phyloP scores from a whole-genome alignment of 2,888 invertebrate species.

The Panopea generosa region DNA sequence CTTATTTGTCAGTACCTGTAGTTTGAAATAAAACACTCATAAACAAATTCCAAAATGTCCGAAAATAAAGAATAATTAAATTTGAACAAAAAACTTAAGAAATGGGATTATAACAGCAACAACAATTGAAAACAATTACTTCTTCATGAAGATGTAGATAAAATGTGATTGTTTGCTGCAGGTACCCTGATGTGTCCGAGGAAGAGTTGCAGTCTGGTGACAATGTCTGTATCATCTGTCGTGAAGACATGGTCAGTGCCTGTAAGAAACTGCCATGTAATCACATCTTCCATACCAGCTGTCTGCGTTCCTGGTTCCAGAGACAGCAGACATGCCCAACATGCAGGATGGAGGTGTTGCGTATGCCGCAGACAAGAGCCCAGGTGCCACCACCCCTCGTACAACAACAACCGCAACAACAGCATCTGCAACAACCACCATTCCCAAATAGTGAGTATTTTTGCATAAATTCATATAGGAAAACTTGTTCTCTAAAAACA shows the following conservation, averaged over 20 bases:
- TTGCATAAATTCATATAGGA: background rate
- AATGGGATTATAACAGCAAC: too few species aligned
- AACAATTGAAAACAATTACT: too few species aligned
- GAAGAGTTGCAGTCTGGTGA: conserved; percentile 95
- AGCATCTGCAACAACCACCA: conserved; percentile 56
- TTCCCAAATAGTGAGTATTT: conserved; percentile 67
- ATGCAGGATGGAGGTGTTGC: conserved; percentile 94
- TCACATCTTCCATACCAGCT: conserved; percentile 99
- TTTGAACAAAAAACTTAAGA: too few species aligned
- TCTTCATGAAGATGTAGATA: too few species aligned
- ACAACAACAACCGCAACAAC: conserved; percentile 57
- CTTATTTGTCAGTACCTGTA: too few species aligned
- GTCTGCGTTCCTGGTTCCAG: conserved; percentile 99
- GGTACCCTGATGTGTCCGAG: conserved; percentile 95
- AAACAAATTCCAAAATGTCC: too few species aligned
- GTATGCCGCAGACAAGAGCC: conserved; percentile 83
- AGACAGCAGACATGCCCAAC: conserved; percentile 99
- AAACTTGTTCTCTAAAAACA: background rate
- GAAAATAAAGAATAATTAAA: too few species aligned
- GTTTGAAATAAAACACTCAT: too few species aligned
- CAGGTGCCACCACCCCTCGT: conserved; percentile 75
- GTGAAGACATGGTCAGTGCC: conserved; percentile 92
- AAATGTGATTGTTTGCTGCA: too few species aligned
- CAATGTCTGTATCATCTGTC: conserved; percentile 99
- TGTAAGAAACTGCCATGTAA: conserved; percentile 99